Evolutionary conservation across 2,797 vertebrate species (phyloP).

Genomic region (Trichosurus vulpecula): DNA sequence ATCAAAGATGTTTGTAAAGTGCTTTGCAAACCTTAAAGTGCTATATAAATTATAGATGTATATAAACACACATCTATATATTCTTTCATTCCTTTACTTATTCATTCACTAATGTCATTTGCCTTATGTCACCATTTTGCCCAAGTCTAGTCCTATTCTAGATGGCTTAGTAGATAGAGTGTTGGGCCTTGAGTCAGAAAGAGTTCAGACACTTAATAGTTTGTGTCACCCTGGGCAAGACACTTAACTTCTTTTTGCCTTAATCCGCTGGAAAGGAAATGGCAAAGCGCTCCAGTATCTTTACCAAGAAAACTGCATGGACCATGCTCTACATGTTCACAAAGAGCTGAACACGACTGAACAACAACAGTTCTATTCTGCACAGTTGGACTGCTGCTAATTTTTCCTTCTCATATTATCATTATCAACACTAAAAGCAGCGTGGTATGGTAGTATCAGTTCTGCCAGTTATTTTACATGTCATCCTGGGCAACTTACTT

Average conservation of each 20-base stretch:
- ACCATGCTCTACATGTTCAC: too few relatives aligned
- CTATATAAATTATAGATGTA: background rate
- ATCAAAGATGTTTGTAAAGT: background rate
- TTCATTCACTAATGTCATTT: too few relatives aligned
- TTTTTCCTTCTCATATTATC: background rate
- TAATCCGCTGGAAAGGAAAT: background rate
- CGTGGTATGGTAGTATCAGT: background rate
- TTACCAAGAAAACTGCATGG: too few relatives aligned
- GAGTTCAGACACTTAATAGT: too few relatives aligned
- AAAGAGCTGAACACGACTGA: background rate
- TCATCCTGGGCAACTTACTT: background rate
- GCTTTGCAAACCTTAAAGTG: background rate
- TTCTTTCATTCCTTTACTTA: background rate
- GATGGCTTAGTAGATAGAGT: too few relatives aligned
- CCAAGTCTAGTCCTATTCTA: too few relatives aligned
- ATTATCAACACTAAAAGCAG: background rate
- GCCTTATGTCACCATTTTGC: too few relatives aligned
- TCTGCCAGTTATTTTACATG: background rate
- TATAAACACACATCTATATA: background rate
- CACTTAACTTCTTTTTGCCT: background rate
- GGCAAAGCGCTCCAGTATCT: background rate
- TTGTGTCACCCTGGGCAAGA: background rate
- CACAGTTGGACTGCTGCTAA: background rate
- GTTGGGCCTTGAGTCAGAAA: too few relatives aligned
- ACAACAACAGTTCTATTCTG: background rate